Percentiles rank a stretch among this genome's conserved stretches.
phyloP scores from a whole-genome alignment of 2,888 invertebrate genomes.

The Habrosyne pyritoides region DNA sequence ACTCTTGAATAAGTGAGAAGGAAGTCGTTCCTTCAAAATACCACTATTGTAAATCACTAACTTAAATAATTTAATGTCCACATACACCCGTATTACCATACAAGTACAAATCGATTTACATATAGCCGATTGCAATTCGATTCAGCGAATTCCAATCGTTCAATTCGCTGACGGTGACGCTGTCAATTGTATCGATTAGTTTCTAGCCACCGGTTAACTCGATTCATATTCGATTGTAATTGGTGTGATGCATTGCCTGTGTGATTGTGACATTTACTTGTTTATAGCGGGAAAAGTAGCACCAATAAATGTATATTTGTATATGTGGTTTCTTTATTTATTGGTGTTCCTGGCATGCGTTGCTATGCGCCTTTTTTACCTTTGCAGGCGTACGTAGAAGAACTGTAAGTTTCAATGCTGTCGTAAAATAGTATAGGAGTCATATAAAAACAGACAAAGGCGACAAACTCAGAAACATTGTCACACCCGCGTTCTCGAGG shows the following conservation, averaged over 20 bases:
- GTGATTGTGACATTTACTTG: not conserved
- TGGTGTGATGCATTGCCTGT: not conserved
- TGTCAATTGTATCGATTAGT: constrained; percentile 7
- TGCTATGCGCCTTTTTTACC: no score
- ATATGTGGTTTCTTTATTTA: no score
- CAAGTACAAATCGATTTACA: constrained; percentile 16
- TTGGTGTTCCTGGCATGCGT: not conserved
- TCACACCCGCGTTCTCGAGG: no score
- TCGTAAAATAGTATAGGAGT: no score
- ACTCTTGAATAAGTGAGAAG: constrained; percentile 3
- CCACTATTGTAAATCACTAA: constrained; percentile 8
- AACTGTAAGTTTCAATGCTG: no score
- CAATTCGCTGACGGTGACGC: constrained; percentile 4
- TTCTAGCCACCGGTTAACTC: constrained; percentile 3
- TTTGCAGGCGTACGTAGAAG: no score
- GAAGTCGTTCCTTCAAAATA: not conserved
- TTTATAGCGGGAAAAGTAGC: not conserved
- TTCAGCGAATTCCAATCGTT: constrained; percentile 4
- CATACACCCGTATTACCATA: constrained; percentile 4
- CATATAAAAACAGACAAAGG: no score
- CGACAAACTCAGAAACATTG: no score
- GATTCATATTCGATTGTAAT: not conserved
- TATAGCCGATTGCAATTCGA: constrained; percentile 21
- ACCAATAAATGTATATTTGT: not conserved
- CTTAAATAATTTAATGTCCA: constrained; percentile 4